These are phyloP conservation scores for Luperina nickerlii DNA, from an alignment of 2,888 invertebrate species.

Conservation along the genomic window DNA sequence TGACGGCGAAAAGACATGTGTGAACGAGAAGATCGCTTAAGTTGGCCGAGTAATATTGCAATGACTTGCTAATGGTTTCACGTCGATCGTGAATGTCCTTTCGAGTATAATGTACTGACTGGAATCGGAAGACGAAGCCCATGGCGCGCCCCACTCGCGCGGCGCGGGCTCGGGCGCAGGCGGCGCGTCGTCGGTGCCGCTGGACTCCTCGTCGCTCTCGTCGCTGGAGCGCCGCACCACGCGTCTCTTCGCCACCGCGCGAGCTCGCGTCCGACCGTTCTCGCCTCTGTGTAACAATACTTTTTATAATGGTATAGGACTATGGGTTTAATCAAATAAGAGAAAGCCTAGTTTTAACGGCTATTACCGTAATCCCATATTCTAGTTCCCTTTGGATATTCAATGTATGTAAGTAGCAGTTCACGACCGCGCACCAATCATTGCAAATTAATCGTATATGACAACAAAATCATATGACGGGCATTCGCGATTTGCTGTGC, in stretches of 20 bases:
- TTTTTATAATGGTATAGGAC: not conserved
- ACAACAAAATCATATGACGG: not conserved
- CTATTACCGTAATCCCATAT: not conserved
- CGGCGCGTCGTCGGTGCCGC: constrained; percentile 87
- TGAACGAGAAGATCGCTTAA: too few species aligned
- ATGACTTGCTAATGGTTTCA: not conserved
- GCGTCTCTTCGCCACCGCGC: constrained; percentile 82
- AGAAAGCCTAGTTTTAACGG: not conserved
- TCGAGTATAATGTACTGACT: constrained; percentile 72
- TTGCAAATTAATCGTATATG: not conserved
- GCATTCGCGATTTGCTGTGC: not conserved
- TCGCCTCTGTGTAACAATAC: constrained; percentile 73
- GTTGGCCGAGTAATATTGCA: too few species aligned
- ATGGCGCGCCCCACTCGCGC: constrained; percentile 89
- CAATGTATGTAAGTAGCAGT: too few species aligned
- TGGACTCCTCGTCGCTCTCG: constrained; percentile 88
- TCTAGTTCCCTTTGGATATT: not conserved
- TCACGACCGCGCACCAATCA: not conserved
- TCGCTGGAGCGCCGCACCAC: constrained; percentile 86
- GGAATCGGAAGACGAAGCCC: constrained; percentile 87
- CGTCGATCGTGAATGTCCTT: not conserved
- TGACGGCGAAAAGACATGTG: too few species aligned
- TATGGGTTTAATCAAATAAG: not conserved
- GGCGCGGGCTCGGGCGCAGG: constrained; percentile 88
- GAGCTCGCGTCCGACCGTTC: constrained; percentile 80